Evolutionary conservation across 2,888 invertebrate genomes (phyloP).

Genomic region (Scotopteryx bipunctaria): DNA sequence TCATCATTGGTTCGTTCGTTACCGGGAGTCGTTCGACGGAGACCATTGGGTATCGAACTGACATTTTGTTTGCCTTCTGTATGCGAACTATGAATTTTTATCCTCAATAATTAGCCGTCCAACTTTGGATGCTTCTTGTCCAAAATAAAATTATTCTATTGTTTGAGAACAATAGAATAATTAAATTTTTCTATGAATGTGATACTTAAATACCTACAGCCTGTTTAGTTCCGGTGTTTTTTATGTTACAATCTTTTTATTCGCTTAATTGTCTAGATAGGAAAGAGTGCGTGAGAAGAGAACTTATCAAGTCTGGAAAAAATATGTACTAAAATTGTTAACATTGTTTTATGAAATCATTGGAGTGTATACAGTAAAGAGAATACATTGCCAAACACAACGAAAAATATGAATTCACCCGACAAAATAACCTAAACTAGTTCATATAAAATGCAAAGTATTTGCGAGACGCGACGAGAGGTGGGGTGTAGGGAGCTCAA

Average conservation of each 20-base stretch:
- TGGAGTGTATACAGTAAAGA: not conserved
- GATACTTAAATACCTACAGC: not conserved
- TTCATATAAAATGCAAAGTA: slow-evolving; percentile 36
- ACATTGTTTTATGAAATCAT: too few relatives aligned
- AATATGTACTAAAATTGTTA: not conserved
- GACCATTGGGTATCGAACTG: slow-evolving; percentile 68
- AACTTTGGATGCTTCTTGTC: slow-evolving; percentile 9
- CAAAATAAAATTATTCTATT: slow-evolving; percentile 20
- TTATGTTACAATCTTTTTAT: too few relatives aligned
- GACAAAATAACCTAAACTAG: slow-evolving; percentile 22
- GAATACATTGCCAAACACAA: not conserved
- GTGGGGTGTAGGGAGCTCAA: slow-evolving; percentile 52
- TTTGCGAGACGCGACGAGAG: slow-evolving; percentile 22
- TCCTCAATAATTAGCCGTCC: slow-evolving; percentile 25
- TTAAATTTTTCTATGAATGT: slow-evolving; percentile 16
- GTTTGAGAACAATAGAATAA: slow-evolving; percentile 23
- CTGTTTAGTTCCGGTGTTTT: not conserved
- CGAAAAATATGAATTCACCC: not conserved
- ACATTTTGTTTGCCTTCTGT: slow-evolving; percentile 50
- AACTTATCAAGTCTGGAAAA: too few relatives aligned
- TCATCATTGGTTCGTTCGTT: slow-evolving; percentile 54
- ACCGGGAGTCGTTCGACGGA: slow-evolving; percentile 52
- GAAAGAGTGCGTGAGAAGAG: too few relatives aligned
- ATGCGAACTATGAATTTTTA: slow-evolving; percentile 37
- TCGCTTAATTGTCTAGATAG: too few relatives aligned